Conservation (phyloP, 2,888 invertebrate genomes). For the Venustoraphidia nigricollis region DNA sequence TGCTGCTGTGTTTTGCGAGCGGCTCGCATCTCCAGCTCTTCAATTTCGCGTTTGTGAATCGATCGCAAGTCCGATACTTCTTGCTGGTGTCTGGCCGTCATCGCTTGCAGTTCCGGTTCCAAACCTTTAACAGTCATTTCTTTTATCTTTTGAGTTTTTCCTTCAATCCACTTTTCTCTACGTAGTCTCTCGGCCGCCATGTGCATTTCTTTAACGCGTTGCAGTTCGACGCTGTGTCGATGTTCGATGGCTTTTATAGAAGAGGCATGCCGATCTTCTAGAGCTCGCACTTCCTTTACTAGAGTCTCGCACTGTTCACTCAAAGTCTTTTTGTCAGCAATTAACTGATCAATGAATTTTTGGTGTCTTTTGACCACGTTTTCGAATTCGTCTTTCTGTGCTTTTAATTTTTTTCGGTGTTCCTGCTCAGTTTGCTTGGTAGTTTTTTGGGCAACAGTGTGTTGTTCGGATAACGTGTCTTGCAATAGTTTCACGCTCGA, state of each 20-base stretch:
- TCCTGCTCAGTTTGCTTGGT: conserved; percentile 27
- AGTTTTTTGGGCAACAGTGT: conserved; percentile 29
- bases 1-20: conserved; percentile 44
- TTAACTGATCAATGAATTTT: conserved; percentile 66
- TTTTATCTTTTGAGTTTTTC: conserved; percentile 75
- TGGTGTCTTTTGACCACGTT: conserved; percentile 61
- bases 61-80: conserved; percentile 52
- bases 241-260: conserved; percentile 56
- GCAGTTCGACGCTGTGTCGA: conserved; percentile 56
- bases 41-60: conserved; percentile 48
- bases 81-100: conserved; percentile 52
- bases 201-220: conserved; percentile 60
- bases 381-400: conserved; percentile 58
- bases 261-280: conserved; percentile 47
- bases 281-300: conserved; percentile 45
- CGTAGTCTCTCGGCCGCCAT: conserved; percentile 60
- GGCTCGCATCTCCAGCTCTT: conserved; percentile 43
- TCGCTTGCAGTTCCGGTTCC: conserved; percentile 68
- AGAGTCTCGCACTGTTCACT: conserved; percentile 58
- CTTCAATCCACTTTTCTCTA: conserved; percentile 66
- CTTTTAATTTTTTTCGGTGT: conserved; percentile 30
- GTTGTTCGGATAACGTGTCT: conserved; percentile 39
- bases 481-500: conserved; percentile 42
- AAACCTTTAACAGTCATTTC: conserved; percentile 75
- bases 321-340: conserved; percentile 62